These are phyloP conservation scores for Odontocerum albicorne DNA, from an alignment of 2,888 invertebrate genomes.

Conservation along the genomic window DNA sequence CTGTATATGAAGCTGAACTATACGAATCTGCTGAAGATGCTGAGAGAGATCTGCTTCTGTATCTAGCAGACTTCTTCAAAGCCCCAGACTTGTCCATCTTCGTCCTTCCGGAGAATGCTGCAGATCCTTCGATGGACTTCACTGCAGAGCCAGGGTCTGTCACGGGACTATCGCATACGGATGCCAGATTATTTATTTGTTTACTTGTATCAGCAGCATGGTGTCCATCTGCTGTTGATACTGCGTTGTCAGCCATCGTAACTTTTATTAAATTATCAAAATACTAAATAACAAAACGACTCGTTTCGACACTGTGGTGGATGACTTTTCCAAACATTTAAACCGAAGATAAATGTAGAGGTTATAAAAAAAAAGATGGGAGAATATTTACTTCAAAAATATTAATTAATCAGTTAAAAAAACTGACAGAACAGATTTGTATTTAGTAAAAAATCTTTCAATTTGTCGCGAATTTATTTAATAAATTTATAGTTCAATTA, in stretches of 20 bases:
- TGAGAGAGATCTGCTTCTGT: conserved; percentile 87
- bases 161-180: conserved; percentile 72
- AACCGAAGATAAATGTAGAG: background rate
- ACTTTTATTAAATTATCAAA: background rate
- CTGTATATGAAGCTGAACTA: conserved; percentile 76
- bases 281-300: conserved; percentile 13
- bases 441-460: too few relatives aligned
- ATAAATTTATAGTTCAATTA: too few relatives aligned
- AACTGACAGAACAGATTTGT: too few relatives aligned
- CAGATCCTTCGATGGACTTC: conserved; percentile 54
- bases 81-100: conserved; percentile 65
- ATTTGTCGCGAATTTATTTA: too few relatives aligned
- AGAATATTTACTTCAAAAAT: too few relatives aligned
- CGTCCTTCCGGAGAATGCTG: conserved; percentile 43
- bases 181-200: conserved; percentile 46
- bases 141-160: conserved; percentile 72
- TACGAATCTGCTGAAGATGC: conserved; percentile 95
- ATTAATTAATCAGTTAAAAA: too few relatives aligned
- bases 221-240: conserved; percentile 8
- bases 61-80: conserved; percentile 83
- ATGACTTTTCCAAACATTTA: background rate
- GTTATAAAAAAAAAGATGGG: background rate
- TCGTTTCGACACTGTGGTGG: background rate
- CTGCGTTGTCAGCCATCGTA: conserved; percentile 23
- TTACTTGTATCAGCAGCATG: too few relatives aligned